Evolutionary conservation across 1,140 invertebrate genomes (phyloP).

Genomic region (Papilio machaon): DNA sequence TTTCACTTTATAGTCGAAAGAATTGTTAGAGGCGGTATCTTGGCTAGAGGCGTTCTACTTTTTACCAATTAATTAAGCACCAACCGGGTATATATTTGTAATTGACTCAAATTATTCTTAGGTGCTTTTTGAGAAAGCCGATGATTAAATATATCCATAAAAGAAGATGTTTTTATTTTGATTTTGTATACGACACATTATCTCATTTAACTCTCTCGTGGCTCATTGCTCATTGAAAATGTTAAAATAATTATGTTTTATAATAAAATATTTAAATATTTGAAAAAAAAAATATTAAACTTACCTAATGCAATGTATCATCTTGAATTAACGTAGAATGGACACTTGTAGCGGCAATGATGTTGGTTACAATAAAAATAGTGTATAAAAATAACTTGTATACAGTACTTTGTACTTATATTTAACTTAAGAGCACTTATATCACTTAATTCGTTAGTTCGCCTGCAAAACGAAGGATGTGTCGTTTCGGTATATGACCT

Average conservation of each 20-base stretch:
- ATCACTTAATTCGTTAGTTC: slow-evolving; percentile 62
- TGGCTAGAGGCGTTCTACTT: slow-evolving; percentile 29
- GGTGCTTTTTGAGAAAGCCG: slow-evolving; percentile 12
- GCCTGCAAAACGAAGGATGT: slow-evolving; percentile 52
- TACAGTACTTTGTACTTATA: slow-evolving; percentile 55
- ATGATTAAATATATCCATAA: not conserved
- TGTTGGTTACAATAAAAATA: slow-evolving; percentile 31
- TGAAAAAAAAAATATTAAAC: not conserved
- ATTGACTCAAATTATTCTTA: slow-evolving; percentile 17
- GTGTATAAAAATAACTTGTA: slow-evolving; percentile 49
- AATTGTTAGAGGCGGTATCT: slow-evolving; percentile 24
- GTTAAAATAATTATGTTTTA: not conserved
- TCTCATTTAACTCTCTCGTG: no score
- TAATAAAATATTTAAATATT: not conserved
- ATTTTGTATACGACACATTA: not conserved
- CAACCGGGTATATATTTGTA: slow-evolving; percentile 8
- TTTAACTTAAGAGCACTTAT: slow-evolving; percentile 62
- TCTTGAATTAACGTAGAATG: slow-evolving; percentile 35
- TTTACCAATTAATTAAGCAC: slow-evolving; percentile 35
- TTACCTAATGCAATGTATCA: slow-evolving; percentile 35
- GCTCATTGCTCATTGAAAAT: no score
- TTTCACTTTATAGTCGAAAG: slow-evolving; percentile 33
- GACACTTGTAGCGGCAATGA: not conserved
- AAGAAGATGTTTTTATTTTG: not conserved
- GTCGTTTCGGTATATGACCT: slow-evolving; percentile 66